These are phyloP conservation scores for Anas bernieri DNA, from an alignment of 2,797 vertebrate genomes.

Conservation along the genomic window DNA sequence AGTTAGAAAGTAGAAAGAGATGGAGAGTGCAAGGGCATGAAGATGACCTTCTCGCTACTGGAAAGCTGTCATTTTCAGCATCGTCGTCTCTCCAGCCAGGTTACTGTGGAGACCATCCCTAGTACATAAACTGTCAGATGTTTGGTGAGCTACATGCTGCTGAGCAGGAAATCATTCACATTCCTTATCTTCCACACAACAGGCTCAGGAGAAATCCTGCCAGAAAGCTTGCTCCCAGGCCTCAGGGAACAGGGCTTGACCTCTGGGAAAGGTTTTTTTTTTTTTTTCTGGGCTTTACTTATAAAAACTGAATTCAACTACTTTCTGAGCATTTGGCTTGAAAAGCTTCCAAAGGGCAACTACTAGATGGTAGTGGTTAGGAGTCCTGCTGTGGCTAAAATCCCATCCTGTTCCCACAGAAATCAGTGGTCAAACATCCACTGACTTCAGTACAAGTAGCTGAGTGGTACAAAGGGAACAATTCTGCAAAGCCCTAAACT, in stretches of 20 bases:
- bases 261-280: neutral
- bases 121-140: slow-evolving; percentile 76
- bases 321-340: slow-evolving; percentile 18
- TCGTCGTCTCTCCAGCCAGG: slow-evolving; percentile 40
- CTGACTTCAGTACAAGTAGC: neutral
- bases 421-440: neutral
- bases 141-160: slow-evolving; percentile 69
- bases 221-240: slow-evolving; percentile 20
- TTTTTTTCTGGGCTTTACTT: slow-evolving; percentile 18
- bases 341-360: slow-evolving; percentile 19
- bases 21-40: neutral
- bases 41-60: neutral
- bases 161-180: slow-evolving; percentile 82
- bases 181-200: slow-evolving; percentile 79
- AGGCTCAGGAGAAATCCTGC: slow-evolving; percentile 37
- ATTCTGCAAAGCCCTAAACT: neutral
- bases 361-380: slow-evolving; percentile 14
- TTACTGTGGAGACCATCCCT: slow-evolving; percentile 77
- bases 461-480: neutral
- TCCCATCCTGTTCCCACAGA: neutral
- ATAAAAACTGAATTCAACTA: slow-evolving; percentile 4
- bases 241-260: neutral
- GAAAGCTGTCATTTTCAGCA: neutral
- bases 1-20: neutral
- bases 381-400: slow-evolving; percentile 21